Percentiles rank a stretch among this genome's conserved stretches.
phyloP scores from a whole-genome alignment of 1,140 invertebrate species.

The Agrypnia vestita region DNA sequence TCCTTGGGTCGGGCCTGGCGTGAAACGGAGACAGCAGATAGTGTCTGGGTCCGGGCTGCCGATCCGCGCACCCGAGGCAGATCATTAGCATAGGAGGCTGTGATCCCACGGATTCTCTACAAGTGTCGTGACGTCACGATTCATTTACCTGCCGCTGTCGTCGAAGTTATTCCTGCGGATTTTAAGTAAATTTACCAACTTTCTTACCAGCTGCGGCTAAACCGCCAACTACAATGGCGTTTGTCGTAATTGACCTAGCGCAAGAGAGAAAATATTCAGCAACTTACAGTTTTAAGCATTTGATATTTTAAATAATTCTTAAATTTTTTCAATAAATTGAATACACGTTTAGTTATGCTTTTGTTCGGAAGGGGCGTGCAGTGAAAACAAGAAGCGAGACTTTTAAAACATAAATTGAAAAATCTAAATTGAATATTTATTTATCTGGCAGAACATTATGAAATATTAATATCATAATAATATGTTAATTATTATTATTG shows the following conservation, averaged over 20 bases:
- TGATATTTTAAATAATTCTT: too few species aligned
- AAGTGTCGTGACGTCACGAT: constrained; percentile 51
- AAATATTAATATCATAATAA: too few species aligned
- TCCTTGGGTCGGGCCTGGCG: not conserved
- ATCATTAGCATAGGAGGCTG: constrained; percentile 48
- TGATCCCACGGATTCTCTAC: constrained; percentile 48
- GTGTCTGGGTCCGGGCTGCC: constrained; percentile 9
- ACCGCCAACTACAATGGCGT: constrained; percentile 1
- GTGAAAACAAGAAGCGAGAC: too few species aligned
- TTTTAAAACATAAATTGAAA: too few species aligned
- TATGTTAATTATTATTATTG: too few species aligned
- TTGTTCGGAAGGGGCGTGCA: too few species aligned
- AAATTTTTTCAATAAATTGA: too few species aligned
- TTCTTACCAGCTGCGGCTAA: constrained; percentile 4
- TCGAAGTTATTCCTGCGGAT: constrained; percentile 38
- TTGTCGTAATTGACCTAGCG: constrained; percentile 19
- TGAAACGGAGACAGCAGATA: constrained; percentile 5
- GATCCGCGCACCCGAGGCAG: not conserved
- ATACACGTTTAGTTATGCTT: too few species aligned
- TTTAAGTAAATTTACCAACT: constrained; percentile 29
- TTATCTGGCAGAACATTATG: too few species aligned
- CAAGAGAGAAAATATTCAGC: too few species aligned
- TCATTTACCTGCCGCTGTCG: constrained; percentile 36
- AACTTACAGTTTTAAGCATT: too few species aligned
- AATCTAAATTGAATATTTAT: too few species aligned